These are phyloP conservation scores for Aeoliscus strigatus DNA, from an alignment of 2,797 vertebrate species.

Conservation along the genomic window DNA sequence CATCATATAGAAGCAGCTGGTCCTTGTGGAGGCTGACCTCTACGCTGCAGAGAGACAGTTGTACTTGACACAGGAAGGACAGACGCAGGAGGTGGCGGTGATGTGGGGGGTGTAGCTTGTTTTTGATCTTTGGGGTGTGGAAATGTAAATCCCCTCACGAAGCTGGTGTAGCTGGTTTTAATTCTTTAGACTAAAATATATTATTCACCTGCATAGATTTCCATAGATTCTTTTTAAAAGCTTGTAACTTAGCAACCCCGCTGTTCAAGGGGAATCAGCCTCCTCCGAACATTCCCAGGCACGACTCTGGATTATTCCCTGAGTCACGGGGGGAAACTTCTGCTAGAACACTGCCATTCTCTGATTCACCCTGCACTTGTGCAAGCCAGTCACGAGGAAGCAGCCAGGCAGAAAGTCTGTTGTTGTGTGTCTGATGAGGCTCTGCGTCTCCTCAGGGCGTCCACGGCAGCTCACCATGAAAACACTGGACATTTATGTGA, in stretches of 20 bases:
- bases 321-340: conserved; percentile 24
- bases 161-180: conserved; percentile 39
- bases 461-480: conserved; percentile 30
- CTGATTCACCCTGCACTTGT: conserved; percentile 27
- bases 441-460: conserved; percentile 27
- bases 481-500: conserved; percentile 57
- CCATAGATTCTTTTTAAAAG: too few relatives aligned
- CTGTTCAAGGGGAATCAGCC: conserved; percentile 18
- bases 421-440: conserved; percentile 31
- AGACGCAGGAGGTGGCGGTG: conserved; percentile 4
- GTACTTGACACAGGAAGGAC: conserved; percentile 17
- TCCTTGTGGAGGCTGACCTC: conserved; percentile 35
- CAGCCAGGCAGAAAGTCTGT: conserved; percentile 38
- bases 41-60: conserved; percentile 13
- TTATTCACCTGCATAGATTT: too few relatives aligned
- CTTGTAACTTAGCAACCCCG: conserved; percentile 6
- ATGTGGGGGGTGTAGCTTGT: conserved; percentile 21
- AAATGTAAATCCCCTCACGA: conserved; percentile 48
- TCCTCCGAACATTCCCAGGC: conserved; percentile 20
- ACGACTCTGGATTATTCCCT: conserved; percentile 34
- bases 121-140: conserved; percentile 30
- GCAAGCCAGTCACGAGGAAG: conserved; percentile 49
- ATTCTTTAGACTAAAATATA: conserved; percentile 41
- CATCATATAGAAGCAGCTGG: conserved; percentile 62
- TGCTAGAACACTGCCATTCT: conserved; percentile 41